Evolutionary conservation across 2,888 invertebrate species (phyloP), one percentile per base, ranked within the genome.

Genomic region (Anagyrus pseudococci): DNA sequence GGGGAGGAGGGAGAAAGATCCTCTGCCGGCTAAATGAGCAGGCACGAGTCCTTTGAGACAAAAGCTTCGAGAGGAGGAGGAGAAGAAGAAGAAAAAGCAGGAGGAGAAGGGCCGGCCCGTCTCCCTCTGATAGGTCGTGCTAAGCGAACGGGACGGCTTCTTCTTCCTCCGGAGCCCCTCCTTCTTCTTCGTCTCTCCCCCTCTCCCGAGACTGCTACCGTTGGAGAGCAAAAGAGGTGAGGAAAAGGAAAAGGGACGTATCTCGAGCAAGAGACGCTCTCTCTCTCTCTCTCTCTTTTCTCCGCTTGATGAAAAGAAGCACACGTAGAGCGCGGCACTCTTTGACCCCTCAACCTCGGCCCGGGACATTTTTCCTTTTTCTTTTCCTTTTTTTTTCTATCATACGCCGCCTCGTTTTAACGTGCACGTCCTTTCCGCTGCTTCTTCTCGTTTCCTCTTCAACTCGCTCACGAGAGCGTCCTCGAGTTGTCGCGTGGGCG

Each of bases 1-100:
- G 71, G 67, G 71, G 68, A 49, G 10, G 29, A 44, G 26, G 29
- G 23, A 55, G 33, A 15, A 17, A 68, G 70, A 70, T 70, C 61
- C 66, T 71, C 60, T 17, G 59, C 56, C 50, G 69, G 67, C 71
- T 66, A 78, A 77, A 78, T 76, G 79, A 78, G 75, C 79, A 74
- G 76, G 74, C 67, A 74, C 69, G 71, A 71, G 68, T 75, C 75
- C 75, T 77, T 77, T 78, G 78, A 79, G 75, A 78, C 77, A 74
- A 75, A 74, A 75, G 76, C 71, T 69, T 68, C 64, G 71, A 71
- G 71, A 73, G 67, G 57, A 62, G 56, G 64, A 63, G 66, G 46
- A n/a, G n/a, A n/a, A n/a, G n/a, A n/a, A n/a, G n/a, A n/a, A n/a
- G n/a, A n/a, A n/a, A n/a, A n/a, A 59, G 48, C 54, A 64, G 25